phyloP scores from a whole-genome alignment of 2,797 vertebrate species.

The Myoxocephalus aenaeus region DNA sequence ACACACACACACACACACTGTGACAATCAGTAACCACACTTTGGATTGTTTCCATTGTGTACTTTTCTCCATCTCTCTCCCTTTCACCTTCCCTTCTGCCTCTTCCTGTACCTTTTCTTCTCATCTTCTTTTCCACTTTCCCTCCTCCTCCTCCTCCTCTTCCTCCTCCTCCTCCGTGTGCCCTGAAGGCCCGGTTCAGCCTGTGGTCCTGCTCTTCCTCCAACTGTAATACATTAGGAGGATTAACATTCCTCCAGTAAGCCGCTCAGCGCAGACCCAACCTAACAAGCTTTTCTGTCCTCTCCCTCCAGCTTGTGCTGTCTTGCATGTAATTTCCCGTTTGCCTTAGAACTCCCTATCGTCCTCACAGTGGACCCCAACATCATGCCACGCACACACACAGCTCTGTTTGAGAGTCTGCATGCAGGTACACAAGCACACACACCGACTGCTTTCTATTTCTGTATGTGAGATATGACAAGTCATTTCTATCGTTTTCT shows the following conservation, averaged over 20 bases:
- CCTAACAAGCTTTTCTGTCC: constrained; percentile 65
- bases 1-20: background rate
- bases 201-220: constrained; percentile 72
- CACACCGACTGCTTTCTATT: background rate
- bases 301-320: constrained; percentile 61
- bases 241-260: constrained; percentile 85
- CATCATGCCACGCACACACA: constrained; percentile 26
- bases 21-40: background rate
- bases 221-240: constrained; percentile 83
- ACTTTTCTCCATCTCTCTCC: constrained; percentile 11
- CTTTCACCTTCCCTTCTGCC: background rate
- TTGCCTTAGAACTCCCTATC: constrained; percentile 60
- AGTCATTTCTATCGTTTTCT: background rate
- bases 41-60: background rate
- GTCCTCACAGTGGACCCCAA: constrained; percentile 37
- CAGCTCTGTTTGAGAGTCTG: constrained; percentile 1
- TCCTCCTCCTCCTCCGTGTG: constrained; percentile 32
- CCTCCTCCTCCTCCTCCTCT: constrained; percentile 5
- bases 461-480: background rate
- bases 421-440: constrained; percentile 6
- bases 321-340: constrained; percentile 75
- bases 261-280: constrained; percentile 61
- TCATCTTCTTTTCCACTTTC: constrained; percentile 2
- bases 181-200: constrained; percentile 55
- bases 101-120: background rate